phyloP scores from a whole-genome alignment of 2,888 invertebrate genomes.

The Diarsia mendica region DNA sequence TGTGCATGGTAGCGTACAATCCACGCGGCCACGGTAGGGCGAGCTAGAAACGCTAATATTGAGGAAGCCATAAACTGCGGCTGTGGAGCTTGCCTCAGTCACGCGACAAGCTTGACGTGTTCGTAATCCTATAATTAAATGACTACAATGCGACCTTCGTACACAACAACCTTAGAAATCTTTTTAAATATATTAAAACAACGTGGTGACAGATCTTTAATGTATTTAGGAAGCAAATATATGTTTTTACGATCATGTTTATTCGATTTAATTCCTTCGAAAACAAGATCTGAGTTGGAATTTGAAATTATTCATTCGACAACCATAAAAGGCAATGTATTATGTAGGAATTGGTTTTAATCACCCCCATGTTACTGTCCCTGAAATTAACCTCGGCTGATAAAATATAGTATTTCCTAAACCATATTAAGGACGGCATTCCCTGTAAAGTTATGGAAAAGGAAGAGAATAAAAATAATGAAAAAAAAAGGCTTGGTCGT shows the following conservation, averaged over 20 bases:
- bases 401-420: too few relatives aligned
- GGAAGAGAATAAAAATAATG: not conserved
- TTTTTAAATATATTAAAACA: constrained; percentile 45
- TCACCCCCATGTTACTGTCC: too few relatives aligned
- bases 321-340: not conserved
- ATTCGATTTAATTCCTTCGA: not conserved
- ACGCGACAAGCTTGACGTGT: constrained; percentile 70
- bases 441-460: not conserved
- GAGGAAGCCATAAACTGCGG: constrained; percentile 67
- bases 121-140: constrained; percentile 83
- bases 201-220: constrained; percentile 31
- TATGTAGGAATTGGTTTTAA: not conserved
- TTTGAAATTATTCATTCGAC: not conserved
- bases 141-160: constrained; percentile 73
- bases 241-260: not conserved
- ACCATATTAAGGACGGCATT: too few relatives aligned
- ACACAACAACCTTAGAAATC: constrained; percentile 58
- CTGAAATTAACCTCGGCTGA: too few relatives aligned
- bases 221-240: constrained; percentile 1
- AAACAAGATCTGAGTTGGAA: not conserved
- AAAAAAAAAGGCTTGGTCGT: not conserved
- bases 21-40: constrained; percentile 21
- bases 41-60: constrained; percentile 55
- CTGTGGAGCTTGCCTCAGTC: constrained; percentile 58
- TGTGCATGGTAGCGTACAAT: constrained; percentile 46